These are phyloP conservation scores for Globodera ellingtonae DNA, from an alignment of 1,140 invertebrate genomes.

Conservation along the genomic window DNA sequence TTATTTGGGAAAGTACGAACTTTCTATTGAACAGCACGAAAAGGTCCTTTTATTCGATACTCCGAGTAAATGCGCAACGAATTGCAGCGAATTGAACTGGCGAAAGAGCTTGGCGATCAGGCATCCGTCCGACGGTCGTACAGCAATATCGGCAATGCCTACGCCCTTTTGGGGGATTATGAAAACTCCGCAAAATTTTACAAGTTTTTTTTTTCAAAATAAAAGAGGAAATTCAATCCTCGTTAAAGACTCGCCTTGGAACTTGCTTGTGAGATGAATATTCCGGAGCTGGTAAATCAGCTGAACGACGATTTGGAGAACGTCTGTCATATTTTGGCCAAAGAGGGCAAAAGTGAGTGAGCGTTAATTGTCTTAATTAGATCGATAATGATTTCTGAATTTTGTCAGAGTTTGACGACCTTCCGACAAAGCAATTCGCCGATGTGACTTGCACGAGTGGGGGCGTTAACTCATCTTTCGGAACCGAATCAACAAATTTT, in stretches of 20 bases:
- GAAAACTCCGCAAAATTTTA: slow-evolving; percentile 3
- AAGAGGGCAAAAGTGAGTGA: background rate
- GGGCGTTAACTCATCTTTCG: slow-evolving; percentile 3
- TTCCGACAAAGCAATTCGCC: background rate
- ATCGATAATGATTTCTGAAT: background rate
- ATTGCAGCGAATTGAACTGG: slow-evolving; percentile 11
- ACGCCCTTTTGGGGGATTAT: background rate
- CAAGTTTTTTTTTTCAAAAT: background rate
- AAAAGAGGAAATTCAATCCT: background rate
- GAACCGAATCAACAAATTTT: background rate
- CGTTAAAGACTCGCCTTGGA: background rate
- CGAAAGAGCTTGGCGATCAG: slow-evolving; percentile 5
- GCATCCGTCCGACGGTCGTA: slow-evolving; percentile 9
- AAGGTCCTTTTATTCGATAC: slow-evolving; percentile 1
- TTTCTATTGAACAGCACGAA: slow-evolving; percentile 18
- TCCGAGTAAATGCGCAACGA: background rate
- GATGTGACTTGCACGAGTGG: background rate
- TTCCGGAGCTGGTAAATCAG: background rate
- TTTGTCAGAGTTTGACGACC: background rate
- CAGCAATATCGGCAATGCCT: slow-evolving; percentile 10
- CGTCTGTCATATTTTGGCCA: background rate
- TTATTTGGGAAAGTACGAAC: slow-evolving; percentile 9
- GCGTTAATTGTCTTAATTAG: background rate
- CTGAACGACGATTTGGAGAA: slow-evolving; percentile 10
- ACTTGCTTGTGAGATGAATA: background rate